Evolutionary conservation across 2,113 vertebrate genomes (phyloP), one percentile per base, ranked within the genome.

Genomic region (Pterocles gutturalis): DNA sequence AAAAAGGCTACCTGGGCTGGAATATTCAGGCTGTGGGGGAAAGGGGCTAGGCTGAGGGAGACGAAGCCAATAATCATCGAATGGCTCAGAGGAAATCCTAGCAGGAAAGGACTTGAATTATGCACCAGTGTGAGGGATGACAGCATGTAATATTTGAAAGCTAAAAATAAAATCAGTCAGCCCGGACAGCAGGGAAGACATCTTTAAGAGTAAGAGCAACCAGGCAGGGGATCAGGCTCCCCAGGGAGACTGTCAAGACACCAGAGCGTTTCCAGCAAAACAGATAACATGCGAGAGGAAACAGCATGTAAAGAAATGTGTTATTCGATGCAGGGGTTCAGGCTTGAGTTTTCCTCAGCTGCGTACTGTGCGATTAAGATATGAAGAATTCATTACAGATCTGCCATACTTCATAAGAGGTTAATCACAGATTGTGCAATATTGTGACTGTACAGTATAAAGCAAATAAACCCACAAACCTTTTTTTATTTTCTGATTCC

Each of bases 141-240:
- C 41, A 83, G 58, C 36, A 76, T 5, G 1, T 2, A 7, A 36
- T 18, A 16, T 41, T 72, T 1, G 3, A 80, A 96, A 85, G 41
- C 51, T 85, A 77, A 77, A 93, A 95, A 69, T 49, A 83, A 96
- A 94, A 58, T n/a, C 51, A 85, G 53, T 12, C 77, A 93, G 29
- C 75, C 82, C 2, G 3, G 87, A 53, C 49, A 84, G 82, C 45
- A 83, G 62, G 54, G 66, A 93, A 73, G 66, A 54, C 8, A 7
- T 48, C 66, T 90, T 69, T 12, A 67, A 65, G 66, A 79, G 41
- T 24, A 62, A 72, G 36, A 91, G 49, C 66, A 88, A 83, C 9
- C 34, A 91, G 70, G 62, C 49, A 69, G 62, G 36, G 51, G 60
- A 78, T 51, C 33, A 49, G 65, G 41, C 34, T 82, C 83, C 81